Evolutionary conservation across 1,140 invertebrate genomes (phyloP).

Genomic region (Cotesia chilonis): DNA sequence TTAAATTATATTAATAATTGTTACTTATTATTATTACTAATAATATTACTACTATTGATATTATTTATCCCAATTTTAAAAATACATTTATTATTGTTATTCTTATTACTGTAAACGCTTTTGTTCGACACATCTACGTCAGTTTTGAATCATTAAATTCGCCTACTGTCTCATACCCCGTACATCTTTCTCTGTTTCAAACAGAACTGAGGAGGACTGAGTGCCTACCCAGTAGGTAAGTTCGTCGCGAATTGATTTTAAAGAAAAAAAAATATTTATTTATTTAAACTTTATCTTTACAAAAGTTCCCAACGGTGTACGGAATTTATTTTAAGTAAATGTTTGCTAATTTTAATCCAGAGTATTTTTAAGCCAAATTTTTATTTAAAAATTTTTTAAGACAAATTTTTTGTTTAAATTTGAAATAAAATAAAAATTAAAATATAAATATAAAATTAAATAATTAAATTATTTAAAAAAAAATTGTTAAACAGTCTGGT

Average conservation of each 20-base stretch:
- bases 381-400: too few relatives aligned
- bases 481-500: too few relatives aligned
- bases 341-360: constrained; percentile 42
- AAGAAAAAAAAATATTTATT: constrained; percentile 17
- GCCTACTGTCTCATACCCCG: constrained; percentile 61
- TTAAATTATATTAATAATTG: too few relatives aligned
- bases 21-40: background rate
- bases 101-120: constrained; percentile 22
- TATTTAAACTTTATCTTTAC: background rate
- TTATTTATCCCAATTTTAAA: constrained; percentile 37
- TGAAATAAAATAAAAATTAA: too few relatives aligned
- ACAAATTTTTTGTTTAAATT: too few relatives aligned
- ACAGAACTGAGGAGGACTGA: constrained; percentile 65
- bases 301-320: constrained; percentile 2
- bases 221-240: constrained; percentile 64
- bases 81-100: constrained; percentile 9
- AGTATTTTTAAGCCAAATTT: too few relatives aligned
- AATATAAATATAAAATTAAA: too few relatives aligned
- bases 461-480: too few relatives aligned
- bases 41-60: constrained; percentile 28
- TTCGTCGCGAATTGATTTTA: constrained; percentile 57
- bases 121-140: constrained; percentile 42
- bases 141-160: constrained; percentile 46
- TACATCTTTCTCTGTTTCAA: constrained; percentile 66
- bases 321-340: constrained; percentile 41